phyloP scores from a whole-genome alignment of 1,140 invertebrate species.

The Drosophila jambulina region DNA sequence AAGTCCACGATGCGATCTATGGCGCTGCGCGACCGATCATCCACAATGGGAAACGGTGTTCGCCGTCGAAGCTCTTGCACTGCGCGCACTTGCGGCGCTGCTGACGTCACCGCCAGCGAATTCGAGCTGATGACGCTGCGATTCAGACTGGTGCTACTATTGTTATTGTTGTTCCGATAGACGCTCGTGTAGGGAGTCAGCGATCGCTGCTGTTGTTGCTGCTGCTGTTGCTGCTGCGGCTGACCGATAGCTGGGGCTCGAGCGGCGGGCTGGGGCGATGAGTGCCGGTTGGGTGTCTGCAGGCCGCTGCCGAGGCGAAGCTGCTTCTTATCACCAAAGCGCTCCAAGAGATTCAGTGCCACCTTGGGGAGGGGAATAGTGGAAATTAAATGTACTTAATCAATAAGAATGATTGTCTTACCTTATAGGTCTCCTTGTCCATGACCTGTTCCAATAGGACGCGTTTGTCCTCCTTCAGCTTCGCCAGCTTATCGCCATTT shows the following conservation, averaged over 20 bases:
- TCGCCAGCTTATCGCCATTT: conserved; percentile 91
- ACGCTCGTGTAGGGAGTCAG: conserved; percentile 81
- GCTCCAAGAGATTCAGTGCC: conserved; percentile 76
- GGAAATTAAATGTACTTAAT: background rate
- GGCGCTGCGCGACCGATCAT: conserved; percentile 87
- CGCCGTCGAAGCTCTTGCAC: conserved; percentile 77
- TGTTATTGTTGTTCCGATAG: conserved; percentile 86
- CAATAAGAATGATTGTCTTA: conserved; percentile 72
- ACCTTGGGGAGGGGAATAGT: conserved; percentile 45
- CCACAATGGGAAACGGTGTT: conserved; percentile 80
- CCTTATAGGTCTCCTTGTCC: conserved; percentile 99
- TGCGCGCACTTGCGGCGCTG: conserved; percentile 39
- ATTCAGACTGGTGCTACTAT: conserved; percentile 51
- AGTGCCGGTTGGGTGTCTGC: conserved; percentile 19
- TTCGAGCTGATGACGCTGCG: conserved; percentile 77
- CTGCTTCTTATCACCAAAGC: conserved; percentile 76
- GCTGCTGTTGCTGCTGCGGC: conserved; percentile 13
- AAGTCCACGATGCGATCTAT: conserved; percentile 97
- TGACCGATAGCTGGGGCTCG: conserved; percentile 7
- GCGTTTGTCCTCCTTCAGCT: conserved; percentile 92
- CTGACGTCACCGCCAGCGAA: conserved; percentile 34
- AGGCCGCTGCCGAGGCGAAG: conserved; percentile 36
- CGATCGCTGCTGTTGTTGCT: conserved; percentile 69
- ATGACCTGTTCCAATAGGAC: conserved; percentile 97
- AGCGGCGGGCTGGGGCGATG: conserved; percentile 43